These are phyloP conservation scores for Melanotaenia trifasciata DNA, from an alignment of 2,797 vertebrate genomes.

Conservation along the genomic window DNA sequence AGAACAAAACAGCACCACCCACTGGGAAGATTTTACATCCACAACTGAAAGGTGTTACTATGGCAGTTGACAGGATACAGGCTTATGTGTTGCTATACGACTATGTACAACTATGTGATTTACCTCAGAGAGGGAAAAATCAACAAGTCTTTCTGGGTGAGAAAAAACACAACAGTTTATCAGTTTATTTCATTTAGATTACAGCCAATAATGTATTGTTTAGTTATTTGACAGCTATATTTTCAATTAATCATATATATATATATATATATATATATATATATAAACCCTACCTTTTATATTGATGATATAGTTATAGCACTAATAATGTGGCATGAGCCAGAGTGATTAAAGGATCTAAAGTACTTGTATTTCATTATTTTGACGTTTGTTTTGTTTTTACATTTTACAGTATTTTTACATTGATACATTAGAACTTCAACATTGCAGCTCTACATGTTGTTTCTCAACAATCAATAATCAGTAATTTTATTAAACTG, in stretches of 20 bases:
- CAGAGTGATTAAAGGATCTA: not conserved
- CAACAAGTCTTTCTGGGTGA: constrained; percentile 6
- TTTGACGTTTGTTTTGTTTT: not conserved
- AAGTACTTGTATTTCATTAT: too few species aligned
- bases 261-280: too few species aligned
- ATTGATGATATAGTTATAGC: not conserved
- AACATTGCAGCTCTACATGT: not conserved
- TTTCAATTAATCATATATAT: too few species aligned
- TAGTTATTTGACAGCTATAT: not conserved
- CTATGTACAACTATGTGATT: constrained; percentile 18
- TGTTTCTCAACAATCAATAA: not conserved
- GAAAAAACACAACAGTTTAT: not conserved
- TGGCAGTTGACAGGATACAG: constrained; percentile 28
- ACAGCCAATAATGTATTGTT: not conserved
- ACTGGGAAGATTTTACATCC: constrained; percentile 51
- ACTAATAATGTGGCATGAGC: not conserved
- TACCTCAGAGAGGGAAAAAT: constrained; percentile 7
- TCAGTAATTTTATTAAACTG: not conserved
- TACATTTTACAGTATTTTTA: not conserved
- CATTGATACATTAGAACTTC: not conserved
- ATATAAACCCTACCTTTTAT: too few species aligned
- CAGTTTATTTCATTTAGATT: not conserved
- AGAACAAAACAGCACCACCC: constrained; percentile 74
- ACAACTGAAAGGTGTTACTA: constrained; percentile 42
- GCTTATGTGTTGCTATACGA: constrained; percentile 20